These are phyloP conservation scores for Electrophaes corylata DNA, from an alignment of 2,888 invertebrate genomes.

Conservation along the genomic window DNA sequence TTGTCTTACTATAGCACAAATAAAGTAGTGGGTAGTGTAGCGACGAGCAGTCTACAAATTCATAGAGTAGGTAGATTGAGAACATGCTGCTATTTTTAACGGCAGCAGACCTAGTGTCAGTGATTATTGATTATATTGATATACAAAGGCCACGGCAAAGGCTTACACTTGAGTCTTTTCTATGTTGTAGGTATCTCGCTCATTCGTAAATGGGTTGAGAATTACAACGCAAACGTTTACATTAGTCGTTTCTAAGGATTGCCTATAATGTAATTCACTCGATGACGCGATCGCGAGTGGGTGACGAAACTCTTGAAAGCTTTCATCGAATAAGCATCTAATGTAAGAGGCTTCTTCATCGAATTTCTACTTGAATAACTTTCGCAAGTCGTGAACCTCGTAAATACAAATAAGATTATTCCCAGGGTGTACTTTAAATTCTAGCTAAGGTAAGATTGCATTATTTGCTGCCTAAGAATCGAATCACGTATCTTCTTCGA, in stretches of 20 bases:
- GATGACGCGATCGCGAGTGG: slow-evolving; percentile 30
- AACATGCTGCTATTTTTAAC: slow-evolving; percentile 67
- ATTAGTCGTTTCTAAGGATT: slow-evolving; percentile 7
- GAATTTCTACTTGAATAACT: slow-evolving; percentile 49
- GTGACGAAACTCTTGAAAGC: slow-evolving; percentile 33
- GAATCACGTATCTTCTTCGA: slow-evolving; percentile 47
- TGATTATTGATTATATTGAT: slow-evolving; percentile 66
- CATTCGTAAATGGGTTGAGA: slow-evolving; percentile 19
- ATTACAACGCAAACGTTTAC: slow-evolving; percentile 15
- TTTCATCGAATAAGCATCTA: slow-evolving; percentile 43
- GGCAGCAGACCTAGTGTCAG: slow-evolving; percentile 45
- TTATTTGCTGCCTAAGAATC: slow-evolving; percentile 44
- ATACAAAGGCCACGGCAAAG: slow-evolving; percentile 72
- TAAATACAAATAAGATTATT: slow-evolving; percentile 53
- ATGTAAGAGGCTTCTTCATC: slow-evolving; percentile 24
- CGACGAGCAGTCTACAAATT: slow-evolving; percentile 50
- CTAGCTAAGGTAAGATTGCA: slow-evolving; percentile 48
- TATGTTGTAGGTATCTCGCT: slow-evolving; percentile 23
- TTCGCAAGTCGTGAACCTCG: slow-evolving; percentile 48
- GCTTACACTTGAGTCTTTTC: slow-evolving; percentile 49
- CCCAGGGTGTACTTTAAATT: slow-evolving; percentile 56
- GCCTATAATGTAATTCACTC: slow-evolving; percentile 18
- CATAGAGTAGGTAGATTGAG: slow-evolving; percentile 40
- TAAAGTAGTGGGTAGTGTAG: not conserved
- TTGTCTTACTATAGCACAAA: not conserved